Percentiles rank a stretch among this genome's conserved stretches.
Conservation (phyloP, 2,113 vertebrate genomes). For the Guaruba guarouba region DNA sequence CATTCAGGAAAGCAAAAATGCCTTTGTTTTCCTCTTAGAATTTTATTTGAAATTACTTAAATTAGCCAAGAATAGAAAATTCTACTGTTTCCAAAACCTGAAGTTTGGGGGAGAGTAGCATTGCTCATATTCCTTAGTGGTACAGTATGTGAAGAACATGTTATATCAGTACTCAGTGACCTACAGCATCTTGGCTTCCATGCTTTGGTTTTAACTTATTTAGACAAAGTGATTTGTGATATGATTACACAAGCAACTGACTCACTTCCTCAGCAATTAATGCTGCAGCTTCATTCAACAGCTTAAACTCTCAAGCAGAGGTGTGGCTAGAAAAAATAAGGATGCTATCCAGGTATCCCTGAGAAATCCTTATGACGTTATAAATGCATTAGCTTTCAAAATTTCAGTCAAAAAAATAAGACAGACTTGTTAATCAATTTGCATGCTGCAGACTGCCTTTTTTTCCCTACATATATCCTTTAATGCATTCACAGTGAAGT, state of each 20-base stretch:
- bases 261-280: slow-evolving; percentile 36
- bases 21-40: background rate
- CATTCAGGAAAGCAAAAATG: background rate
- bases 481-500: background rate
- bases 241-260: slow-evolving; percentile 11
- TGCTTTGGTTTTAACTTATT: background rate
- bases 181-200: background rate
- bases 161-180: background rate
- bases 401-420: background rate
- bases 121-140: background rate
- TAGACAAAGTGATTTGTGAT: background rate
- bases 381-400: background rate
- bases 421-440: background rate
- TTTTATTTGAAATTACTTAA: background rate
- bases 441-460: background rate
- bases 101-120: background rate
- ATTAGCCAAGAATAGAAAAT: background rate
- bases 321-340: background rate
- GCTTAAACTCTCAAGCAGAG: background rate
- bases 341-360: slow-evolving; percentile 14
- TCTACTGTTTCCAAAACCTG: background rate
- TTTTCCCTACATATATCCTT: background rate
- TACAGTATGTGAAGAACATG: background rate
- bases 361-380: background rate
- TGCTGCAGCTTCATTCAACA: background rate